Base-by-base conservation (phyloP, 2,797 vertebrate species). In the Malurus splendens region DNA sequence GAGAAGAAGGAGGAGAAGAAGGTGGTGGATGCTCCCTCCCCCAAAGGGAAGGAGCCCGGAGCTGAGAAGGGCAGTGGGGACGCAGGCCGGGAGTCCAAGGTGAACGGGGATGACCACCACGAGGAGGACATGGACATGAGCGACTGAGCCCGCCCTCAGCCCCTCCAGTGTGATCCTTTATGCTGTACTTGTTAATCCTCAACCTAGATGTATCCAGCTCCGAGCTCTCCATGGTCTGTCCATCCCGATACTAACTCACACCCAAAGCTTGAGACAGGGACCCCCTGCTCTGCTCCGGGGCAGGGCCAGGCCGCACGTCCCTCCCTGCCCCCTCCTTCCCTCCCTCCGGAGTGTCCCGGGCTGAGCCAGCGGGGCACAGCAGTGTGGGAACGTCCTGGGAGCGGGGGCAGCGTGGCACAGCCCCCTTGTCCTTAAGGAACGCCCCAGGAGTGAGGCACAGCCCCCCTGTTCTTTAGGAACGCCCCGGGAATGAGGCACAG, bases 111-210 rank as follows among this genome's bases (percentile, higher is more conserved):
- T 2, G 98, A 99, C 89, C 98, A 99, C 93, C 98, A 99, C 18
- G 98, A 99, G 78, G 99, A 99, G 94, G 99, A 99, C 96, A 99
- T 99, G 99, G 99, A 99, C 94, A 99, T 99, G 99, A 99, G 99
- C 74, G 99, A 99, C 96, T 99, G 96, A 98, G 44, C 36, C 44
- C 84, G 27, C 81, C 89, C 81, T 44, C 88, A 15, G 72, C 82
- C 72, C 82, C 48, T 90, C 97, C 97, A 14, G 93, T 93, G 94
- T 94, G 94, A 95, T 96, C 94, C 88, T 94, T 91, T 93, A 90
- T 62, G 96, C 97, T 97, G 93, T 97, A 87, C 95, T 94, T 68
- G 94, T 96, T 96, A 94, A 96, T 92, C 96, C 96, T 96, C 80
- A 86, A 86, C 80, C 94, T 97, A 95, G 96, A 91, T 96, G 96